Evolutionary conservation across 2,888 invertebrate species (phyloP), one percentile per base, ranked within the genome.

Genomic region (Fragum whitleyi): DNA sequence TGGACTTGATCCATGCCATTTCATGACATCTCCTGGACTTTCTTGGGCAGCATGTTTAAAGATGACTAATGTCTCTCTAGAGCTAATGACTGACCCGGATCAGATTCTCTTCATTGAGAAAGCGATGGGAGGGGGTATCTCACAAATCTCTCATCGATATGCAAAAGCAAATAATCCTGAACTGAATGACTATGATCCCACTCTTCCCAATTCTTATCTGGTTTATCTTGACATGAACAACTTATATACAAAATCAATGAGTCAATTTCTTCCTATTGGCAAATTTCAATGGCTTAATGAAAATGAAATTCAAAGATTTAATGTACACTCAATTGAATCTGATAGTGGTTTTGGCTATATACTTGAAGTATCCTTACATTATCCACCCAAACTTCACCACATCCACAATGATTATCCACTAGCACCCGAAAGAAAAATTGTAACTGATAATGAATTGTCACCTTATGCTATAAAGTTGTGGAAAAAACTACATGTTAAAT

Each of bases 21-120:
- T 90, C 71, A 91, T 80, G 67, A 92, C 91, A 5, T 73, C 83
- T 65, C 92, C 92, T 9, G 90, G 90, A 39, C 75, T 93, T 28
- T 84, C 79, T 7, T 86, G 81, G 79, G 42, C 77, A 21, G 77
- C 83, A 0, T 39, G 36, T 47, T 51, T 76, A 47, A 81, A 82
- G 21, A 80, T 68, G 68, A 83, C 70, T 23, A 68, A 51, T 16
- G 69, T 80, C 2, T 28, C 36, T 42, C 29, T 85, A 47, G 77
- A 81, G 36, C 62, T 84, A 19, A n/a, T 84, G 23, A 70, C 74
- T 28, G 76, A 78, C 28, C 74, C 74, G 21, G 78, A 78, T n/a
- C 21, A 61, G n/a, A 23, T 73, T 32, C 19, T 68, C 5, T 61
- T 78, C 23, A 23, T 55, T 6, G 72, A 67, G 16, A n/a, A 19